phyloP scores from a whole-genome alignment of 2,888 invertebrate species.

The Eledona agricola region DNA sequence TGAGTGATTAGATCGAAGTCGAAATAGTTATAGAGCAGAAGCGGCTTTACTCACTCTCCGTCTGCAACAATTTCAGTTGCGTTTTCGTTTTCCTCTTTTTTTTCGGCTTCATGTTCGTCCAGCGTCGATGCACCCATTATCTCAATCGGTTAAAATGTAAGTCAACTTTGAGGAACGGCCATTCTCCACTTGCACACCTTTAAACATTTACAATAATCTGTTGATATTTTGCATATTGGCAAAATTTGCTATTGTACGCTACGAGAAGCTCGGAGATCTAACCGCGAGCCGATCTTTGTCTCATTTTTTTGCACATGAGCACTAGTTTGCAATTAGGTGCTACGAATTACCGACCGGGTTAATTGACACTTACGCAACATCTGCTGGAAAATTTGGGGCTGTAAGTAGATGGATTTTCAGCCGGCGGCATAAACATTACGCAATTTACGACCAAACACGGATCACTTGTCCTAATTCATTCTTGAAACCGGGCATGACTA shows the following conservation, averaged over 20 bases:
- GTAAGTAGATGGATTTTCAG: too few relatives aligned
- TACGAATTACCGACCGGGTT: conserved; percentile 22
- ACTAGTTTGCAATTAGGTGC: conserved; percentile 31
- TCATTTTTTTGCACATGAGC: conserved; percentile 34
- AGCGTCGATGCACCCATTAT: conserved; percentile 22
- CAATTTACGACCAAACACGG: conserved; percentile 19
- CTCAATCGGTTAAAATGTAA: conserved; percentile 8
- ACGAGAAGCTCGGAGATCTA: conserved; percentile 15
- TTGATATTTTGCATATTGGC: conserved; percentile 21
- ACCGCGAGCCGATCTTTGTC: too few relatives aligned
- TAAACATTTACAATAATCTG: conserved; percentile 21
- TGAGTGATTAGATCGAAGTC: conserved; percentile 5
- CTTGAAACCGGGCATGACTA: too few relatives aligned
- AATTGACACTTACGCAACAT: conserved; percentile 29
- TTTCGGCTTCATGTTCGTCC: conserved; percentile 18
- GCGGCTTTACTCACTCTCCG: conserved; percentile 28
- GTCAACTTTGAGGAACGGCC: conserved; percentile 13
- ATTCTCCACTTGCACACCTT: conserved; percentile 28
- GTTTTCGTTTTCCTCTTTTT: conserved; percentile 20
- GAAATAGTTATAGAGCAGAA: conserved; percentile 17
- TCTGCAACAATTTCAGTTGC: conserved; percentile 6
- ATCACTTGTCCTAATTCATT: too few relatives aligned
- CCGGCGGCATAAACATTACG: conserved; percentile 9
- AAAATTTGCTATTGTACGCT: conserved; percentile 11
- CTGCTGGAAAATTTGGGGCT: conserved; percentile 25